A percentile compares a stretch with the other conserved stretches of the same genome.
phyloP scores from a whole-genome alignment of 2,797 vertebrate genomes.

The Rhadinocentrus ornatus region DNA sequence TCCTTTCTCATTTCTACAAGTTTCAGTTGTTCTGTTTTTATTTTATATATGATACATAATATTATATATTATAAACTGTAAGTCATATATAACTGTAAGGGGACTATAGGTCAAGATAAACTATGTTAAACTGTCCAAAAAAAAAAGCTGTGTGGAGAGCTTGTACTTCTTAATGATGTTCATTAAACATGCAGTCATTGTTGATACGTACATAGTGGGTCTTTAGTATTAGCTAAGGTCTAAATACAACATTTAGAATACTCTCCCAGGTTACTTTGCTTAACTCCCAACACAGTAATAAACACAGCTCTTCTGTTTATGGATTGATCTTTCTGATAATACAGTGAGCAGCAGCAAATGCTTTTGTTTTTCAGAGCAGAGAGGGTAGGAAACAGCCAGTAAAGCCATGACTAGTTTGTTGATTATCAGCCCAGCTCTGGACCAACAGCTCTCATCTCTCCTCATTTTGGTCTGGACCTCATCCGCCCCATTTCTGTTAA shows the following conservation, averaged over 20 bases:
- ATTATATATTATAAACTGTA: too few species aligned
- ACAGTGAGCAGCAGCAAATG: slow-evolving; percentile 10
- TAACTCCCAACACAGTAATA: slow-evolving; percentile 4
- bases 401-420: slow-evolving; percentile 61
- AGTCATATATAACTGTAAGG: neutral
- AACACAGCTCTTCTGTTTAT: slow-evolving; percentile 6
- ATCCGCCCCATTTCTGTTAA: slow-evolving; percentile 81
- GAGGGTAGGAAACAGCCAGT: slow-evolving; percentile 30
- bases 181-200: neutral
- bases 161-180: neutral
- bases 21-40: neutral
- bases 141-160: neutral
- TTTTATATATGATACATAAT: too few species aligned
- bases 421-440: slow-evolving; percentile 65
- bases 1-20: neutral
- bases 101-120: neutral
- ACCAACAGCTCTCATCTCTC: slow-evolving; percentile 66
- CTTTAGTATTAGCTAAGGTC: neutral
- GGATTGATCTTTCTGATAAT: neutral
- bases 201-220: neutral
- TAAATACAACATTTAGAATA: slow-evolving; percentile 2
- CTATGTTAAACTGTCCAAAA: neutral
- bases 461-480: slow-evolving; percentile 78
- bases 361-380: slow-evolving; percentile 40
- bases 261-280: slow-evolving; percentile 23